Evolutionary conservation across 1,140 invertebrate genomes (phyloP), one percentile per base, ranked within the genome.

Genomic region (Zaprionus vittiger): DNA sequence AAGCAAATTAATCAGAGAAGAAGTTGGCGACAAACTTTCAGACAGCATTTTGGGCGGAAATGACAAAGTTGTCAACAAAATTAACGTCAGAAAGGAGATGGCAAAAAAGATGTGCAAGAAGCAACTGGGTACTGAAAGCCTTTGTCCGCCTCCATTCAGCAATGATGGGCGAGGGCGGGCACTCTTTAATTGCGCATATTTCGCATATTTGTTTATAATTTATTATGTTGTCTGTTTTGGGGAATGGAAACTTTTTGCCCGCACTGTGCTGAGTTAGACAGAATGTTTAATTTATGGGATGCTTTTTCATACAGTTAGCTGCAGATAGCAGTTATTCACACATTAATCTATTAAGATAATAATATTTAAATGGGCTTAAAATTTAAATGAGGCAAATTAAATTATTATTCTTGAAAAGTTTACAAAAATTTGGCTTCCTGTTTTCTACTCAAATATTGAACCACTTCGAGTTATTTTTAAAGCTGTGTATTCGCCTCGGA

Each of bases 31-130:
- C 67, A 76, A 81, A 80, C 57, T 81, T 72, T 80, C 38, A 20
- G 37, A 49, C 41, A 49, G 54, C 24, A 47, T 62, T 75, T 77
- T 69, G 60, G 54, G 20, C 80, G 65, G 63, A 82, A 82, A 77
- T 73, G 79, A 56, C 79, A 81, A 65, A 81, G 71, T 49, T 82
- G 65, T 81, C 74, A 81, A 74, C 62, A 74, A 78, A 81, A 74
- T 75, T 70, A 81, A 81, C 59, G 75, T 69, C 61, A 52, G 67
- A 78, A 79, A 52, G 44, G 52, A 54, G 15, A 24, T 26, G 20
- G 2, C 44, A 74, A 26, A 44, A 62, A 20, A 11, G 20, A 44
- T 22, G 17, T 7, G 20, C 4, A 20, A 52, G 17, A 11, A 11
- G 7, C 15, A n/a, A 41, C 31, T 31, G 28, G 28, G n/a, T n/a